Conservation (phyloP, 2,113 vertebrate genomes). For the Zapus hudsonius region DNA sequence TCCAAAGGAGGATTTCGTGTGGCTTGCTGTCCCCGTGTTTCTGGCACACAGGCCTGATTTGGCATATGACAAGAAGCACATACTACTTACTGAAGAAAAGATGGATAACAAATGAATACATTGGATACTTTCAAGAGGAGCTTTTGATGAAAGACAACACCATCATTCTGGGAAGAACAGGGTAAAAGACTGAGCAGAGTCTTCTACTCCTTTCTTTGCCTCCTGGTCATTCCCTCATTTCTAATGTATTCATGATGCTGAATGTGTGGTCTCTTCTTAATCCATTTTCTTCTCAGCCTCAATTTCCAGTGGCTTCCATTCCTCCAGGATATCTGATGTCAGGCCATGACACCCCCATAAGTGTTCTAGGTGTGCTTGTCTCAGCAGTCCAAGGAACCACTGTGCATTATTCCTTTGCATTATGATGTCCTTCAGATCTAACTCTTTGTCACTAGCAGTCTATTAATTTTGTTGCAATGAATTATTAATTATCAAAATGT, state of each 20-base stretch:
- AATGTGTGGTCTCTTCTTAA: neutral
- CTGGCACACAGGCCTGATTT: neutral
- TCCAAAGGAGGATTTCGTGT: neutral
- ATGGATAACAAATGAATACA: neutral
- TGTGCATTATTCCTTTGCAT: neutral
- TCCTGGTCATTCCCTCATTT: neutral
- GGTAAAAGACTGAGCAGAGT: neutral
- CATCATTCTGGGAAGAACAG: neutral
- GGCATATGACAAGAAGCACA: neutral
- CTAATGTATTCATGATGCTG: neutral
- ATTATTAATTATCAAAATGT: slow-evolving; percentile 18
- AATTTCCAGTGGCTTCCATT: neutral
- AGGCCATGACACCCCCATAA: neutral
- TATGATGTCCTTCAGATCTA: neutral
- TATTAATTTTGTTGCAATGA: neutral
- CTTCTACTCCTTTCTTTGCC: neutral
- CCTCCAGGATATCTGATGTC: neutral
- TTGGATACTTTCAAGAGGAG: neutral
- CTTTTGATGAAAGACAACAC: neutral
- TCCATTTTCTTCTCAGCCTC: neutral
- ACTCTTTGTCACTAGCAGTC: neutral
- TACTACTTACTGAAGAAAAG: neutral
- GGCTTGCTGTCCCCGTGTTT: neutral
- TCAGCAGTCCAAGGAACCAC: neutral
- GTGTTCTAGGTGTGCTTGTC: neutral